Conservation (phyloP, 2,888 invertebrate species). For the Drosophila siamana region DNA sequence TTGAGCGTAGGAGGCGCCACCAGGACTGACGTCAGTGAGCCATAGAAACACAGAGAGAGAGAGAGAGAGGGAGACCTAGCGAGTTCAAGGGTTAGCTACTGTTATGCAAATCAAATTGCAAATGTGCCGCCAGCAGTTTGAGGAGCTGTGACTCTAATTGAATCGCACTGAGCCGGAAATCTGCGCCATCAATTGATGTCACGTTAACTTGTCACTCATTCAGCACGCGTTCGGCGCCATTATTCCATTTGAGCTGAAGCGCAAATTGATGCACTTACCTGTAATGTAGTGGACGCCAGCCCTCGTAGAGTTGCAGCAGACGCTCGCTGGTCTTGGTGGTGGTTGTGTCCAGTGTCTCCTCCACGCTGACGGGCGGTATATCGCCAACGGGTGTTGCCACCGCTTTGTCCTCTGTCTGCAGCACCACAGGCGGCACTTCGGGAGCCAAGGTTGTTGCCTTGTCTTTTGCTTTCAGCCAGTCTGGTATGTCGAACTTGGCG, state of each 20-base stretch:
- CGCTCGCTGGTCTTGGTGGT: conserved; percentile 75
- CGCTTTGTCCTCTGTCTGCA: conserved; percentile 16
- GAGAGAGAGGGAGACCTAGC: background rate
- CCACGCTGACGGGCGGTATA: conserved; percentile 55
- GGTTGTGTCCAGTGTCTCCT: conserved; percentile 67
- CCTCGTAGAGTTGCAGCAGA: conserved; percentile 82
- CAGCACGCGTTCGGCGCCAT: conserved; percentile 45
- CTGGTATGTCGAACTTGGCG: conserved; percentile 63
- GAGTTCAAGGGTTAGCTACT: conserved; percentile 40
- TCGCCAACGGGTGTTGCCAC: conserved; percentile 71
- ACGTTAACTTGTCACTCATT: conserved; percentile 41
- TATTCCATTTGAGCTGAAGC: conserved; percentile 61
- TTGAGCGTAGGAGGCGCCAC: conserved; percentile 21
- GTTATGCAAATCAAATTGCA: conserved; percentile 7
- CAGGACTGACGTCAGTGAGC: conserved; percentile 56
- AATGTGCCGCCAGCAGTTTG: background rate
- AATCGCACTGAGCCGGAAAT: conserved; percentile 55
- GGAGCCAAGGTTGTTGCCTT: conserved; percentile 15
- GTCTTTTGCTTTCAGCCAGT: conserved; percentile 46
- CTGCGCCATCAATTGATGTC: conserved; percentile 63
- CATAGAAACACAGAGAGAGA: background rate
- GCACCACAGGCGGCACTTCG: conserved; percentile 11
- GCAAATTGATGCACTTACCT: conserved; percentile 78
- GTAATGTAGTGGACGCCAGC: conserved; percentile 84
- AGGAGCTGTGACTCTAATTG: conserved; percentile 27